Percentiles rank a stretch among this genome's conserved stretches.
Conservation (phyloP, 2,888 invertebrate species). For the Leptopterna dolabrata region DNA sequence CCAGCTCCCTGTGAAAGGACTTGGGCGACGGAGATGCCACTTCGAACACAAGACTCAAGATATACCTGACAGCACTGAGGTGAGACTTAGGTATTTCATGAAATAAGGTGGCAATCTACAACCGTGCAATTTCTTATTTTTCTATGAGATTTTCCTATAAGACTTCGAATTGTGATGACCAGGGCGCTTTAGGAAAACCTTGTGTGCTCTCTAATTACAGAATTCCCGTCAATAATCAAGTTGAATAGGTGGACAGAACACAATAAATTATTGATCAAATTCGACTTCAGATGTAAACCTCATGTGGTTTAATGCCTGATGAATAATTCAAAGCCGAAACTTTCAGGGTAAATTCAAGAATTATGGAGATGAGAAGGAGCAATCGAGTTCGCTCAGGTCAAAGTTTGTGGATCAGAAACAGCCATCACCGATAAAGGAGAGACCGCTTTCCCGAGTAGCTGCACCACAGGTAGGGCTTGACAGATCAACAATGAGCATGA, state of each 20-base stretch:
- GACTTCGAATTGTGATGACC: too few species aligned
- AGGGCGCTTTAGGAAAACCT: too few species aligned
- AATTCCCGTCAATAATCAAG: too few species aligned
- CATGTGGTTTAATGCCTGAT: too few species aligned
- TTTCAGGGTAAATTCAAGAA: not conserved
- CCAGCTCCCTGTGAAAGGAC: not conserved
- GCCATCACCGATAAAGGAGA: not conserved
- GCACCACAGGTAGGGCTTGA: conserved; percentile 28
- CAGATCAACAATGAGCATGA: not conserved
- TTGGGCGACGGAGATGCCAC: not conserved
- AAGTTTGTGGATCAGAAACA: not conserved
- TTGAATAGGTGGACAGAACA: too few species aligned
- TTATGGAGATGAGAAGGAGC: conserved; percentile 14
- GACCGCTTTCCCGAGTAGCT: not conserved
- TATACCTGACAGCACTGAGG: not conserved
- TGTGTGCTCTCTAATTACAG: too few species aligned
- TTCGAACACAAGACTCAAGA: not conserved
- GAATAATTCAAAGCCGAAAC: not conserved
- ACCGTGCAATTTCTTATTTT: too few species aligned
- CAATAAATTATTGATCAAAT: too few species aligned
- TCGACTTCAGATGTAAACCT: too few species aligned
- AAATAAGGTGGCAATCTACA: too few species aligned
- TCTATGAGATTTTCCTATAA: too few species aligned
- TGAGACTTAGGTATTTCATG: not conserved
- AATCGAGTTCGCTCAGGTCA: not conserved